Conservation (phyloP, 2,888 invertebrate genomes). For the Drosophila putrida region DNA sequence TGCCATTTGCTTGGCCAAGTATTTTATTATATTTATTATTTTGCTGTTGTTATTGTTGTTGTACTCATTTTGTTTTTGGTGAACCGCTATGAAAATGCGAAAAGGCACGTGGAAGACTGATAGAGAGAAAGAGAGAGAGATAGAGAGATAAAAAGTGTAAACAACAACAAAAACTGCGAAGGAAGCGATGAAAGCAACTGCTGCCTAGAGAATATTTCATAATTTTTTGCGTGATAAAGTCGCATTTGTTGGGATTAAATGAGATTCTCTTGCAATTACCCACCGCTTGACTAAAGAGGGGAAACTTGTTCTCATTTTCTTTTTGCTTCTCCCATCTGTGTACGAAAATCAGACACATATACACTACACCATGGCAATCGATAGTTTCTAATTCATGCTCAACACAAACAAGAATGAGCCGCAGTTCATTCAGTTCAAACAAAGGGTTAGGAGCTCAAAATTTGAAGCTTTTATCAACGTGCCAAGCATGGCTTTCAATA, state of each 20-base stretch:
- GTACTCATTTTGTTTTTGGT: conserved; percentile 29
- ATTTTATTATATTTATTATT: conserved; percentile 36
- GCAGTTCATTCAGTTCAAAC: conserved; percentile 6
- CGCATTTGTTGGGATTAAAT: conserved; percentile 82
- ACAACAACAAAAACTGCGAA: conserved; percentile 33
- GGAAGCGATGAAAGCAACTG: conserved; percentile 55
- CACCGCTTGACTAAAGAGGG: conserved; percentile 24
- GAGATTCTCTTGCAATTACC: conserved; percentile 83
- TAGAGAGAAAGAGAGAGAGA: conserved; percentile 20
- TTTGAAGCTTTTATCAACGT: conserved; percentile 4
- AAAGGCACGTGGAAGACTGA: conserved; percentile 59
- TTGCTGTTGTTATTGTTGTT: conserved; percentile 15
- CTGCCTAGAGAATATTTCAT: conserved; percentile 72
- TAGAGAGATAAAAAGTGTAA: conserved; percentile 69
- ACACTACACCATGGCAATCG: conserved; percentile 45
- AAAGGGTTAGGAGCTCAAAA: conserved; percentile 9
- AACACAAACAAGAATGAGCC: conserved; percentile 43
- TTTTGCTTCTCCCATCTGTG: background rate
- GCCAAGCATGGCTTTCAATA: conserved; percentile 3
- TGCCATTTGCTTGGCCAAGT: conserved; percentile 62
- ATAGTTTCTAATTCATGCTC: conserved; percentile 66
- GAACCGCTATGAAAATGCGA: conserved; percentile 51
- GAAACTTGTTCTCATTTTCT: background rate
- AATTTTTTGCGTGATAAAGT: conserved; percentile 83
- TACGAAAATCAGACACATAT: background rate